Percentiles rank a stretch among this genome's conserved stretches.
Evolutionary conservation across 2,797 vertebrate species (phyloP).

Genomic region (Falco peregrinus): DNA sequence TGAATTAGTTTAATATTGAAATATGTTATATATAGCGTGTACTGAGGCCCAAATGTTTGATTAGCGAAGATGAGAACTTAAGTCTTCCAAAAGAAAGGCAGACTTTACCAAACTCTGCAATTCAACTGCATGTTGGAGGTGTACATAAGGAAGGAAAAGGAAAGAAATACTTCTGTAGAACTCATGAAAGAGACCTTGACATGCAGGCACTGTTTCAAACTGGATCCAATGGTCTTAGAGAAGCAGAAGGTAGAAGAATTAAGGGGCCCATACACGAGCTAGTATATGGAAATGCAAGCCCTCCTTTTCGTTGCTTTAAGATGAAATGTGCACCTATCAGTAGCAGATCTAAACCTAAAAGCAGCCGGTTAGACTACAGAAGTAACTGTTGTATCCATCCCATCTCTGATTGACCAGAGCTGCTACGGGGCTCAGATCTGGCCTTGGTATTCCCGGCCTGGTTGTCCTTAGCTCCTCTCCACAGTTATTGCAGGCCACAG

Average conservation of each 20-base stretch:
- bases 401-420: background rate
- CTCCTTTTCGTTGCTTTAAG: background rate
- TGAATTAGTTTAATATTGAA: background rate
- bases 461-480: background rate
- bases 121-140: background rate
- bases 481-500: background rate
- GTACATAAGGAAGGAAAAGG: background rate
- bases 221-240: background rate
- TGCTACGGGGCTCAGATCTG: background rate
- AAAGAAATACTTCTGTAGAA: background rate
- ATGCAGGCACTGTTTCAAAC: background rate
- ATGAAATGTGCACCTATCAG: background rate
- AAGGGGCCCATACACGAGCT: fast-evolving
- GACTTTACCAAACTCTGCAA: background rate
- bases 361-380: background rate
- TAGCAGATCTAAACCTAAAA: background rate
- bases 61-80: fast-evolving
- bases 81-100: background rate
- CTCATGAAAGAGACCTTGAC: background rate
- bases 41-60: background rate
- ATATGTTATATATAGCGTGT: background rate
- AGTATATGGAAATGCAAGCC: background rate
- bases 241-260: background rate
- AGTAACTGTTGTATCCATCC: background rate
- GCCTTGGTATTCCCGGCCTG: background rate